These are phyloP conservation scores for Pipra filicauda DNA, from an alignment of 2,113 vertebrate genomes.

Conservation along the genomic window DNA sequence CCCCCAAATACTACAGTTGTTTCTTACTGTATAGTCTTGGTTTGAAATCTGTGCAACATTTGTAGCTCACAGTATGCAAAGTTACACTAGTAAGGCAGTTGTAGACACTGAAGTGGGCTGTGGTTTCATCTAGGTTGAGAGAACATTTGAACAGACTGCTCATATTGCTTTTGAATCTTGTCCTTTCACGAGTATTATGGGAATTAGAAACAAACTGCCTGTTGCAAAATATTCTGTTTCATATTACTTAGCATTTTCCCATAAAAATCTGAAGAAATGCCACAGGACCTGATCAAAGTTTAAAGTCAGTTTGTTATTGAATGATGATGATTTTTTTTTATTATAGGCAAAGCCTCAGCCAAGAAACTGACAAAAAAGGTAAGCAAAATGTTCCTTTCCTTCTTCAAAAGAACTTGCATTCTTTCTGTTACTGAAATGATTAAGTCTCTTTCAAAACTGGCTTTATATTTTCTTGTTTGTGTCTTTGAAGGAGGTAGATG, in stretches of 20 bases:
- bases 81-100: neutral
- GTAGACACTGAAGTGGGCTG: neutral
- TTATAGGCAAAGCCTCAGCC: slow-evolving; percentile 74
- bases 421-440: slow-evolving; percentile 32
- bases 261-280: slow-evolving; percentile 58
- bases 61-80: neutral
- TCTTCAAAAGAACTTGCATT: slow-evolving; percentile 47
- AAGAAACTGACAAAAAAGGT: slow-evolving; percentile 79
- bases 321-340: slow-evolving; percentile 19
- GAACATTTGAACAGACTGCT: slow-evolving; percentile 31
- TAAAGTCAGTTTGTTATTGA: slow-evolving; percentile 54
- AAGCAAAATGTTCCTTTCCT: slow-evolving; percentile 32
- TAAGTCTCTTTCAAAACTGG: slow-evolving; percentile 31
- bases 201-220: slow-evolving; percentile 49
- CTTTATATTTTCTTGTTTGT: slow-evolving; percentile 50
- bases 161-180: slow-evolving; percentile 2
- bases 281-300: slow-evolving; percentile 60
- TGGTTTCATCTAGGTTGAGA: neutral
- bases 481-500: slow-evolving; percentile 82
- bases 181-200: neutral
- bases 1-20: neutral
- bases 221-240: slow-evolving; percentile 56
- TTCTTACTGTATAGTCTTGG: neutral
- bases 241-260: slow-evolving; percentile 42
- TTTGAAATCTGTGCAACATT: neutral